Conservation (phyloP, 1,140 invertebrate species). For the Cryptotermes secundus region DNA sequence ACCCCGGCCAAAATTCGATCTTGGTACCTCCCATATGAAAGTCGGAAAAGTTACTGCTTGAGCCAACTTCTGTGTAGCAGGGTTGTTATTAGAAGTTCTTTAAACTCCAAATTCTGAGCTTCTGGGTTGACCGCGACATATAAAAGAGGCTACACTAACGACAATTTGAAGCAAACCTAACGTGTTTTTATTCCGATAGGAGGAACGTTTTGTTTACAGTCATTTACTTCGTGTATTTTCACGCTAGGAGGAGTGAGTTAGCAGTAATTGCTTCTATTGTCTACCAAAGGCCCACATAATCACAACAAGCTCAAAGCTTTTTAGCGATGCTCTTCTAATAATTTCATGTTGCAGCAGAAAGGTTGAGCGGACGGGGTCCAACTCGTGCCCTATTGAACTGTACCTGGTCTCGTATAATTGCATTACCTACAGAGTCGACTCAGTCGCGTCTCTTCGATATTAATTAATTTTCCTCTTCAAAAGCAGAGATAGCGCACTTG, state of each 20-base stretch:
- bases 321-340: neutral
- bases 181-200: neutral
- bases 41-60: too few relatives aligned
- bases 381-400: neutral
- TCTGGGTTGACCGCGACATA: neutral
- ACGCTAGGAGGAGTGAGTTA: neutral
- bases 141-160: neutral
- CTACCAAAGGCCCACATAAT: neutral
- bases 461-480: conserved; percentile 18
- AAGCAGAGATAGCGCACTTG: neutral
- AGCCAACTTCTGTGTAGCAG: too few relatives aligned
- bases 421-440: neutral
- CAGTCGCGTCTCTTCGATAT: neutral
- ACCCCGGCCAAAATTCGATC: too few relatives aligned
- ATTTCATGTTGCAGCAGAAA: neutral
- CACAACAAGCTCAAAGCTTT: neutral
- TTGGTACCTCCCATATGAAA: too few relatives aligned
- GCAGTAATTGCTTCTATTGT: conserved; percentile 13
- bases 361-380: neutral
- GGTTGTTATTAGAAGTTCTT: too few relatives aligned
- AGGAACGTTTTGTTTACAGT: neutral
- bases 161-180: neutral
- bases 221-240: neutral
- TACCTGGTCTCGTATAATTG: neutral
- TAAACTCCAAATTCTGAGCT: neutral